These are phyloP conservation scores for Ferrisia virgata DNA, from an alignment of 2,888 invertebrate genomes.

Conservation along the genomic window DNA sequence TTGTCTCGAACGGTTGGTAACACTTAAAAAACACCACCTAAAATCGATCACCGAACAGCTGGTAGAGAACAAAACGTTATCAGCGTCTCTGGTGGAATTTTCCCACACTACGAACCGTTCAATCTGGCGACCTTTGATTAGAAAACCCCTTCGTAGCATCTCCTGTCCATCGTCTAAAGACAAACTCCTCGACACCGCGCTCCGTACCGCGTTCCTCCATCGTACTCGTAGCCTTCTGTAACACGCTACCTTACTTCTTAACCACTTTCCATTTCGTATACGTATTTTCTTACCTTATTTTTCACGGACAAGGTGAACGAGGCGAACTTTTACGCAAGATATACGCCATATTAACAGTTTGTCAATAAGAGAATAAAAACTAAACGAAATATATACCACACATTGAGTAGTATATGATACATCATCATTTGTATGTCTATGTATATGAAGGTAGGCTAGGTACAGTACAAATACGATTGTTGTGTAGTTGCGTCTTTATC, in stretches of 20 bases:
- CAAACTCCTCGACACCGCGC: background rate
- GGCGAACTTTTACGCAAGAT: conserved; percentile 36
- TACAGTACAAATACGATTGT: too few relatives aligned
- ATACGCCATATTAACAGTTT: conserved; percentile 11
- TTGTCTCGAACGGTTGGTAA: background rate
- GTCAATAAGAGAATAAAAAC: background rate
- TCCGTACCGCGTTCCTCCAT: background rate
- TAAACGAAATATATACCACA: background rate
- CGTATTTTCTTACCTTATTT: conserved; percentile 23
- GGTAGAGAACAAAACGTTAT: conserved; percentile 35
- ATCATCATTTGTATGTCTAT: too few relatives aligned
- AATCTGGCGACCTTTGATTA: conserved; percentile 42
- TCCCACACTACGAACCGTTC: conserved; percentile 33
- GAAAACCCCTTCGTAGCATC: conserved; percentile 21
- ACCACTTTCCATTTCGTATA: conserved; percentile 25
- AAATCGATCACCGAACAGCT: conserved; percentile 44
- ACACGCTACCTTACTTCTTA: conserved; percentile 22
- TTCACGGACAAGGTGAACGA: conserved; percentile 40
- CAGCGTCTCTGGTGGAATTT: conserved; percentile 43
- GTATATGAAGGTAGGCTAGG: too few relatives aligned
- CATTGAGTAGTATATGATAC: too few relatives aligned
- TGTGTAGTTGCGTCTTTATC: too few relatives aligned
- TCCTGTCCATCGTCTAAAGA: background rate
- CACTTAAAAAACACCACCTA: conserved; percentile 34
- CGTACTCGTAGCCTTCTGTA: too few relatives aligned